Evolutionary conservation across 2,113 vertebrate genomes (phyloP).

Genomic region (Lycocorax pyrrhopterus): DNA sequence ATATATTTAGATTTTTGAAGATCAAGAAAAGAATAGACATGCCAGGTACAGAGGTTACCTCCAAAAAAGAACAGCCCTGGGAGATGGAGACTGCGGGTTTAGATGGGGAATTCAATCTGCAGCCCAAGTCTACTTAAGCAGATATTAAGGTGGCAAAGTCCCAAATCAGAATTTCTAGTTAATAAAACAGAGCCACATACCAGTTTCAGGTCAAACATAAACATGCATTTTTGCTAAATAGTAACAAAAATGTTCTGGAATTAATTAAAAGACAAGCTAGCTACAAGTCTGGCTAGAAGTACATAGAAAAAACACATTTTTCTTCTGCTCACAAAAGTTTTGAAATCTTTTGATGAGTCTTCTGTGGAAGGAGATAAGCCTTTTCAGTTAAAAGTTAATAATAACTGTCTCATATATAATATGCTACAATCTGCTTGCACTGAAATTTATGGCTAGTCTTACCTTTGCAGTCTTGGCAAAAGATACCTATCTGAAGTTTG

Average conservation of each 20-base stretch:
- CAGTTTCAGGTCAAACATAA: background rate
- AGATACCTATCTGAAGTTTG: background rate
- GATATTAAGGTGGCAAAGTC: background rate
- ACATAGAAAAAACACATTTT: background rate
- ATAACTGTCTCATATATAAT: background rate
- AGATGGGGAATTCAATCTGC: background rate
- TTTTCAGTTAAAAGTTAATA: background rate
- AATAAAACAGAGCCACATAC: background rate
- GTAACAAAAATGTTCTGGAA: background rate
- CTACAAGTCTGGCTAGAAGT: background rate
- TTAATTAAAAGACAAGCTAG: background rate
- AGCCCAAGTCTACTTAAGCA: background rate
- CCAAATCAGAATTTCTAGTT: background rate
- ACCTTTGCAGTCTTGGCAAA: background rate
- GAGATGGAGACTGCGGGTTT: background rate
- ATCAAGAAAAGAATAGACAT: background rate
- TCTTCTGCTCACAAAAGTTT: background rate
- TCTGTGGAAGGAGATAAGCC: background rate
- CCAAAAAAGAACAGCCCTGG: background rate
- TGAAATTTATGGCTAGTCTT: background rate
- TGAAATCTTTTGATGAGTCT: background rate
- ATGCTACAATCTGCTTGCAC: background rate
- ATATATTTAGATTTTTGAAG: background rate
- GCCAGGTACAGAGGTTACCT: background rate
- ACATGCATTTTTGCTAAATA: background rate